A percentile compares a stretch with the other conserved stretches of the same genome.
phyloP scores from a whole-genome alignment of 1,140 invertebrate species.

The Xylocopa sonorina region DNA sequence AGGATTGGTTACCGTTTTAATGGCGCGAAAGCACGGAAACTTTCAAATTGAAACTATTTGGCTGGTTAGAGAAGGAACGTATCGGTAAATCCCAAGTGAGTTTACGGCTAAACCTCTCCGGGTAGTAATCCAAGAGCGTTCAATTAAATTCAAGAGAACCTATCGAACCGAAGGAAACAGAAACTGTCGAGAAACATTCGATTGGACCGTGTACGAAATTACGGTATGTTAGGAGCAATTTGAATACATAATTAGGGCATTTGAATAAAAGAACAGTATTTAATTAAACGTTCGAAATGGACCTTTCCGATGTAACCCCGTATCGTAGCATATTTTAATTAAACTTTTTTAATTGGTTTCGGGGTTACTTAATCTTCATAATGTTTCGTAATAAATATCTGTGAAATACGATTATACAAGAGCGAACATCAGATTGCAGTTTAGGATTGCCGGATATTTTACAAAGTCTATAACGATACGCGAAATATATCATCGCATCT shows the following conservation, averaged over 20 bases:
- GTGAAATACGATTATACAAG: too few species aligned
- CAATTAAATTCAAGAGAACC: slow-evolving; percentile 39
- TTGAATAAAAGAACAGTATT: not conserved
- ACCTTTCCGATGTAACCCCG: not conserved
- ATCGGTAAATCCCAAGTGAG: slow-evolving; percentile 36
- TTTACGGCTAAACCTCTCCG: slow-evolving; percentile 12
- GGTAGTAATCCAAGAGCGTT: slow-evolving; percentile 5
- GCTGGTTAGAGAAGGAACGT: not conserved
- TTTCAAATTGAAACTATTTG: slow-evolving; percentile 33
- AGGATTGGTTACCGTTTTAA: slow-evolving; percentile 27
- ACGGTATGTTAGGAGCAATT: not conserved
- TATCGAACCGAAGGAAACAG: slow-evolving; percentile 2
- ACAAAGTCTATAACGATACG: too few species aligned
- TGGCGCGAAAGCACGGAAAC: not conserved
- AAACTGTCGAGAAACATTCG: slow-evolving; percentile 12
- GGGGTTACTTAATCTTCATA: not conserved
- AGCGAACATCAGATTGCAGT: too few species aligned
- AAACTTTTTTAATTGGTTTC: too few species aligned
- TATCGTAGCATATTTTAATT: not conserved
- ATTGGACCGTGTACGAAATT: not conserved
- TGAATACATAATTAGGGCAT: not conserved
- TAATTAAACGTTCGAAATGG: not conserved
- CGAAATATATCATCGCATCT: not conserved
- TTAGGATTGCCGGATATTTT: too few species aligned
- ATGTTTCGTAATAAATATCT: not conserved